Base-by-base conservation (phyloP, 1,140 invertebrate species). In the Procambarus virginalis region DNA sequence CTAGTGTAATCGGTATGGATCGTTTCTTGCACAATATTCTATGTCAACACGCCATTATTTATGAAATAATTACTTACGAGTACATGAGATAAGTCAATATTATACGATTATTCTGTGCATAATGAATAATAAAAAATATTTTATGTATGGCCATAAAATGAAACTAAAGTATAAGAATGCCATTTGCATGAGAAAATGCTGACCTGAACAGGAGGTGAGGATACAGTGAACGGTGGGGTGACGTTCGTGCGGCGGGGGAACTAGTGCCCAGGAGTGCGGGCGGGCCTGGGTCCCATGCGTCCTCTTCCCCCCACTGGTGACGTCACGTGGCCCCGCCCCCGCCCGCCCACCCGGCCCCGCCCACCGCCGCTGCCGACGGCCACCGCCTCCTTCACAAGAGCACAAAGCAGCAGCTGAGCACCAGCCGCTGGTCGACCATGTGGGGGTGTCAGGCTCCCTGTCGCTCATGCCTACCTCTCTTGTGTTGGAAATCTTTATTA, bases 1-100 rank as follows among this genome's bases (percentile, higher is more conserved):
- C 64, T 91, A 91, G 84, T 87, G 86, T 91, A 87, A 91, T 82
- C 70, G 77, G 86, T 87, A 86, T 86, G 90, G 90, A 82, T 91
- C 85, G 75, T 91, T 91, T 86, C 79, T 81, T 83, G 90, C 90
- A 91, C 90, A 87, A 91, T 91, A 91, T 91, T 91, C 80, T 91
- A 83, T 91, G 90, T 91, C 84, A 64, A 91, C 90, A 91, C 90
- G 78, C 84, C 82, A 78, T 86, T 91, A 91, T 86, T 91, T 87
- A 83, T 81, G 76, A 82, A 76, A 83, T 80, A 79, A 80, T 91
- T 83, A 87, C 79, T 76, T 86, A 86, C 87, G 84, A 91, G 79
- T 84, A 81, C 82, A 91, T 64, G 60, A 64, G 14, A 64, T 83
- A 64, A 77, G 55, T 80, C 78, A 46, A 78, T 91, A 91, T 49